Conservation (phyloP, 2,888 invertebrate species). For the Trissolcus brochymenae region DNA sequence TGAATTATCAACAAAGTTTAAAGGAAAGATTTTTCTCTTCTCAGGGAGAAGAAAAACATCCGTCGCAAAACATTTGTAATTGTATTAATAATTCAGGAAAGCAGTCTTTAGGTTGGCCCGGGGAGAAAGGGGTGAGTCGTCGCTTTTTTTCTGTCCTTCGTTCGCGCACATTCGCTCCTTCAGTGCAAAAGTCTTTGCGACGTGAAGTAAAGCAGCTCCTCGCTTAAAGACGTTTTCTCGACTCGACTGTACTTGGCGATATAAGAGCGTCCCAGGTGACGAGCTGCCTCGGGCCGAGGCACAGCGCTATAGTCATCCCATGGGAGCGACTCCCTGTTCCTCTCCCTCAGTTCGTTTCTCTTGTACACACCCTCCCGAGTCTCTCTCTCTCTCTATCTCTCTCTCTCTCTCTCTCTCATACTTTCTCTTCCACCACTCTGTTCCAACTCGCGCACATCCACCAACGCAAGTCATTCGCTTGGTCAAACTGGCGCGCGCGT, state of each 20-base stretch:
- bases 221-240: conserved; percentile 69
- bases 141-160: conserved; percentile 11
- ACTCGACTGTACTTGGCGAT: conserved; percentile 73
- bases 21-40: conserved; percentile 4
- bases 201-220: conserved; percentile 64
- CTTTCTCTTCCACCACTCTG: conserved; percentile 16
- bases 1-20: conserved; percentile 27
- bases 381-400: conserved; percentile 19
- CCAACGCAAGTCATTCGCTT: conserved; percentile 47
- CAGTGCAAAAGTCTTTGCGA: conserved; percentile 62
- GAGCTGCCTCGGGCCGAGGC: conserved; percentile 74
- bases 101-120: conserved; percentile 23
- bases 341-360: conserved; percentile 46
- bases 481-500: conserved; percentile 57
- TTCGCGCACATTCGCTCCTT: conserved; percentile 41
- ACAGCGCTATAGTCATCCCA: conserved; percentile 71
- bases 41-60: conserved; percentile 19
- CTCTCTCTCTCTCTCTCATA: conserved; percentile 16
- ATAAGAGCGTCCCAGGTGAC: conserved; percentile 75
- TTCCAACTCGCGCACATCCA: conserved; percentile 33
- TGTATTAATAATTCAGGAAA: conserved; percentile 42
- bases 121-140: conserved; percentile 18
- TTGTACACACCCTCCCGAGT: conserved; percentile 10
- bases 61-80: conserved; percentile 43
- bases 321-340: conserved; percentile 68